These are phyloP conservation scores for Lacerta bilineata DNA, from an alignment of 2,797 vertebrate species.

Conservation along the genomic window DNA sequence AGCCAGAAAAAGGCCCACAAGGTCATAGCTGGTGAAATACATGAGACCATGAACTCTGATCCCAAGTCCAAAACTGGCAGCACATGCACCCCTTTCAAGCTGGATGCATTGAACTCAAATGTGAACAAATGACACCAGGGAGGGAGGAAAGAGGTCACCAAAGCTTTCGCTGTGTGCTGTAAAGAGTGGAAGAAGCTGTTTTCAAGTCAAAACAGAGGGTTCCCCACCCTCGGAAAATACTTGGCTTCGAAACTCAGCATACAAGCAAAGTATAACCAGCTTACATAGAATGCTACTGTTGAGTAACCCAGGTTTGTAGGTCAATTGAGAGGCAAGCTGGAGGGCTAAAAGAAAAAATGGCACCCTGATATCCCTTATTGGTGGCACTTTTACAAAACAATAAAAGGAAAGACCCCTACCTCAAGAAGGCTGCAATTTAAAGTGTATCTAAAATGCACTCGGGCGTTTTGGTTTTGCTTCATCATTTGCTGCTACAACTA, in stretches of 20 bases:
- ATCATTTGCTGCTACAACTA: neutral
- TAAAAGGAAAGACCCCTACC: neutral
- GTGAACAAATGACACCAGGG: neutral
- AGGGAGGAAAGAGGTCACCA: no score
- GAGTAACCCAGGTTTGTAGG: neutral
- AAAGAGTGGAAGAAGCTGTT: neutral
- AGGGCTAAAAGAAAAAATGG: neutral
- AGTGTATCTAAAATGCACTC: neutral
- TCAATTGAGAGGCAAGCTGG: neutral
- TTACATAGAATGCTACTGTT: neutral
- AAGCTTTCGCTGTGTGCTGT: neutral
- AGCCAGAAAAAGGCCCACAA: neutral
- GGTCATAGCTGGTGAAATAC: neutral
- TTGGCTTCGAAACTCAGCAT: neutral
- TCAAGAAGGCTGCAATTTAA: neutral
- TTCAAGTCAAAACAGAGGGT: neutral
- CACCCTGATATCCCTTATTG: neutral
- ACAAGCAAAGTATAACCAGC: neutral
- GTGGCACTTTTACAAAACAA: neutral
- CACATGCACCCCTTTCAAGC: neutral
- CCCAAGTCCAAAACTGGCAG: neutral
- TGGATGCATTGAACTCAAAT: neutral
- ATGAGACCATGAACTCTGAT: neutral
- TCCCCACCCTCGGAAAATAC: neutral
- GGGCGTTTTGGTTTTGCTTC: neutral